A percentile compares a stretch with the other conserved stretches of the same genome.
Conservation (phyloP, 2,888 invertebrate species). For the Sarcophaga subvicina region DNA sequence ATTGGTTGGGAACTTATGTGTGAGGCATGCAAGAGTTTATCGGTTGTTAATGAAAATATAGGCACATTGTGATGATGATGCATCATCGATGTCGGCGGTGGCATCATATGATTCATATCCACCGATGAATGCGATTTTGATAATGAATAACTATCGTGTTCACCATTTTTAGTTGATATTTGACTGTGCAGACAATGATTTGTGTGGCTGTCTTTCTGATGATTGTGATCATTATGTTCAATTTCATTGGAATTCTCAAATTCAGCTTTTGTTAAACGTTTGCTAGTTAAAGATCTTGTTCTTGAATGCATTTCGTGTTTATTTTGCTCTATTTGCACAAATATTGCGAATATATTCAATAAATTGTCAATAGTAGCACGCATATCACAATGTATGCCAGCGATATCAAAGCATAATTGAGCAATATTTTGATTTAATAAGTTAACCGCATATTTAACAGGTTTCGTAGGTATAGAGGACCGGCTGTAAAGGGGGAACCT, state of each 20-base stretch:
- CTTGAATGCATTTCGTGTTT: conserved; percentile 49
- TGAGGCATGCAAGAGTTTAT: conserved; percentile 41
- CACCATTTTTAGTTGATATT: conserved; percentile 50
- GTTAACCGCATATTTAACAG: conserved; percentile 93
- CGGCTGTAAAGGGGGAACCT: conserved; percentile 91
- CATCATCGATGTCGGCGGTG: conserved; percentile 65
- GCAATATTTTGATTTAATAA: conserved; percentile 97
- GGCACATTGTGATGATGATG: conserved; percentile 66
- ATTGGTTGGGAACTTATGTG: conserved; percentile 55
- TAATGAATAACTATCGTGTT: conserved; percentile 61
- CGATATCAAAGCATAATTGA: conserved; percentile 85
- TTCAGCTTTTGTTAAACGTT: conserved; percentile 53
- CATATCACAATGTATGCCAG: conserved; percentile 75
- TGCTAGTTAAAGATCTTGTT: conserved; percentile 40
- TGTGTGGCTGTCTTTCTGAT: conserved; percentile 31
- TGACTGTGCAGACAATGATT: conserved; percentile 28
- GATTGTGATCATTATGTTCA: conserved; percentile 33
- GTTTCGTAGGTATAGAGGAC: conserved; percentile 79
- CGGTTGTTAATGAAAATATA: conserved; percentile 73
- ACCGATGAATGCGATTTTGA: conserved; percentile 79
- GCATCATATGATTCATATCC: conserved; percentile 78
- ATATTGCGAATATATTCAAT: conserved; percentile 75
- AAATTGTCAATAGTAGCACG: conserved; percentile 79
- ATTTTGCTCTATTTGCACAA: conserved; percentile 74
- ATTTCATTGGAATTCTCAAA: conserved; percentile 61